Evolutionary conservation across 2,113 vertebrate genomes (phyloP).

Genomic region (Illadopsis cleaveri): DNA sequence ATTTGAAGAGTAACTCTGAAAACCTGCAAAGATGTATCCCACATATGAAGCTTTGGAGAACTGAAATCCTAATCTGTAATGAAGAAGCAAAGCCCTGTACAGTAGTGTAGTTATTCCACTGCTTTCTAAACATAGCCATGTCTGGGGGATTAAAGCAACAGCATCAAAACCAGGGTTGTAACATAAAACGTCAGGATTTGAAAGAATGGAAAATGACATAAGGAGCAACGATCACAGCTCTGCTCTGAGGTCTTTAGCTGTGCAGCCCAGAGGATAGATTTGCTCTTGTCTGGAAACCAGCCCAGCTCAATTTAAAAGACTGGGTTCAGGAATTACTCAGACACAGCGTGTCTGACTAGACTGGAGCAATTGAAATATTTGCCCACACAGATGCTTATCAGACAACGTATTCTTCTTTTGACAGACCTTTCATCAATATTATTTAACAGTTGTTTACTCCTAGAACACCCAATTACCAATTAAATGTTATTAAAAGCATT

Average conservation of each 20-base stretch:
- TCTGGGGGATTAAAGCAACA: neutral
- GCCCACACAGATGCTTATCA: neutral
- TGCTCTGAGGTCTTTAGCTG: slow-evolving; percentile 4
- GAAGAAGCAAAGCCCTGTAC: neutral
- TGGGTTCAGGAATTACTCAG: slow-evolving; percentile 51
- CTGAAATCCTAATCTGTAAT: neutral
- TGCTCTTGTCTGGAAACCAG: slow-evolving; percentile 58
- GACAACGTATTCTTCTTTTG: slow-evolving; percentile 9
- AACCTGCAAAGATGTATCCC: neutral
- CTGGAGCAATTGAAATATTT: slow-evolving; percentile 37
- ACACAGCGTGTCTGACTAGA: neutral
- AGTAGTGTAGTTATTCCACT: neutral
- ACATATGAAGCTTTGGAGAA: neutral
- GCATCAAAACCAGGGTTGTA: neutral
- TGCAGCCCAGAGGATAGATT: slow-evolving; percentile 37
- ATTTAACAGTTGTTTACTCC: slow-evolving; percentile 40
- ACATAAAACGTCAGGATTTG: neutral
- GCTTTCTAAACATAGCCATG: neutral
- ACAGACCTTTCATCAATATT: slow-evolving; percentile 25
- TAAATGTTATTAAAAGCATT: slow-evolving; percentile 33
- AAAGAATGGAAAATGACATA: slow-evolving; percentile 23
- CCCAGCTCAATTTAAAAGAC: slow-evolving; percentile 54
- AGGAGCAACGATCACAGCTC: neutral
- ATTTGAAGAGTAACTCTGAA: neutral
- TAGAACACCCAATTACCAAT: slow-evolving; percentile 4